Percentiles rank a stretch among this genome's conserved stretches.
phyloP scores from a whole-genome alignment of 1,140 invertebrate species.

The Bombus superbus region DNA sequence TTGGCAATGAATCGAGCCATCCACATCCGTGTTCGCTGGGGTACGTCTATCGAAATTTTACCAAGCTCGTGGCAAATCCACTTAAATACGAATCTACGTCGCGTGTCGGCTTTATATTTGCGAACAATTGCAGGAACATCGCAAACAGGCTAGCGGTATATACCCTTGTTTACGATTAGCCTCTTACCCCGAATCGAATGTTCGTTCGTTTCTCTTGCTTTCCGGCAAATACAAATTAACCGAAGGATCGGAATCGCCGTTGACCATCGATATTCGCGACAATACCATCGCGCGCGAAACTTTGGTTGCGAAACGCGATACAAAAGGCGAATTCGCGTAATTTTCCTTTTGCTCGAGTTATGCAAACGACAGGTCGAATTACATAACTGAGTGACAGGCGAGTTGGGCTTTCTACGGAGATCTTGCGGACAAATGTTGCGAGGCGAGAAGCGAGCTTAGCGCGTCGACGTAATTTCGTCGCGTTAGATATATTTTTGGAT shows the following conservation, averaged over 20 bases:
- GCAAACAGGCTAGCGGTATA: background rate
- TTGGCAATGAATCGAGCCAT: constrained; percentile 48
- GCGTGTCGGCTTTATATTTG: too few relatives aligned
- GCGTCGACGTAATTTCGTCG: constrained; percentile 1
- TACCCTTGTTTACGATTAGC: background rate
- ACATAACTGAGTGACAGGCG: constrained; percentile 16
- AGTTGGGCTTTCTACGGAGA: background rate
- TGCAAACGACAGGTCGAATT: constrained; percentile 16
- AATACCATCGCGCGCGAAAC: background rate
- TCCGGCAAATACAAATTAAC: too few relatives aligned
- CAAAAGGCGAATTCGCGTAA: constrained; percentile 1
- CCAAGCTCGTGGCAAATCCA: too few relatives aligned
- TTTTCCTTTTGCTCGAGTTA: constrained; percentile 18
- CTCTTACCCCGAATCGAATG: too few relatives aligned
- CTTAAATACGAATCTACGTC: too few relatives aligned
- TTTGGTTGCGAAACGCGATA: background rate
- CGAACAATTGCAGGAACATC: background rate
- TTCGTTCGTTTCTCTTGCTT: too few relatives aligned
- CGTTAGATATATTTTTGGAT: constrained; percentile 33
- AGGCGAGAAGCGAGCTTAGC: background rate
- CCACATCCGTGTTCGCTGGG: constrained; percentile 10
- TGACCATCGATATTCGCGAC: background rate
- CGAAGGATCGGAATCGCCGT: too few relatives aligned
- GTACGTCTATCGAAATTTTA: background rate
- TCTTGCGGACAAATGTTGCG: background rate